These are phyloP conservation scores for Synanthedon formicaeformis DNA, from an alignment of 2,888 invertebrate genomes.

Conservation along the genomic window DNA sequence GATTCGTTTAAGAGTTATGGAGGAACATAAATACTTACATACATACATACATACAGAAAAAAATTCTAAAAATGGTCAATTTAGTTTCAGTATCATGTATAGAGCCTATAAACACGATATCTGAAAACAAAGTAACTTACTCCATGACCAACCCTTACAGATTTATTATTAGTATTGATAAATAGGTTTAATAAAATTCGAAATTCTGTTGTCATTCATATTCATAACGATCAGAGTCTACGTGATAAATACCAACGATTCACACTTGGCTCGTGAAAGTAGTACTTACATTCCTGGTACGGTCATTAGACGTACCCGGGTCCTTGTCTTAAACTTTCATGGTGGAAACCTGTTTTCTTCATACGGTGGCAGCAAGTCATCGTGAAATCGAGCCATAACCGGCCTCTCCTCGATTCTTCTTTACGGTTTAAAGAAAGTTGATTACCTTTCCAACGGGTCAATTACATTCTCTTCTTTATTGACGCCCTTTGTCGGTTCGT, in stretches of 20 bases:
- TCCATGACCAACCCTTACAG: too few relatives aligned
- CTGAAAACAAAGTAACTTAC: too few relatives aligned
- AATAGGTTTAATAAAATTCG: too few relatives aligned
- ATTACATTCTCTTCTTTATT: slow-evolving; percentile 17
- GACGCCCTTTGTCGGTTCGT: slow-evolving; percentile 1
- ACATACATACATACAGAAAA: too few relatives aligned
- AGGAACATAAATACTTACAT: too few relatives aligned
- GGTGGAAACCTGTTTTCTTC: slow-evolving; percentile 36
- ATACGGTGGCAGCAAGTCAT: slow-evolving; percentile 34
- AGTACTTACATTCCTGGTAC: slow-evolving; percentile 37
- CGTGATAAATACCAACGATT: slow-evolving; percentile 2
- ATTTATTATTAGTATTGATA: too few relatives aligned
- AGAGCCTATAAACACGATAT: too few relatives aligned
- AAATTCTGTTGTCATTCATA: background rate
- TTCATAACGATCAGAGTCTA: slow-evolving; percentile 3
- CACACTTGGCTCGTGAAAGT: slow-evolving; percentile 16
- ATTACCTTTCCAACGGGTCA: slow-evolving; percentile 34
- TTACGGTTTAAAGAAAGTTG: slow-evolving; percentile 31
- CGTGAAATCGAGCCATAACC: slow-evolving; percentile 53
- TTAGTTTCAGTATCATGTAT: too few relatives aligned
- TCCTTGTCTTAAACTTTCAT: slow-evolving; percentile 32
- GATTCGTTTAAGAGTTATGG: too few relatives aligned
- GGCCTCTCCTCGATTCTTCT: slow-evolving; percentile 30
- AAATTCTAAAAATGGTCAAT: too few relatives aligned
- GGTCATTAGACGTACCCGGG: slow-evolving; percentile 38